Percentiles rank a stretch among this genome's conserved stretches.
These are phyloP conservation scores for Apis dorsata DNA, from an alignment of 1,140 invertebrate genomes.

Conservation along the genomic window DNA sequence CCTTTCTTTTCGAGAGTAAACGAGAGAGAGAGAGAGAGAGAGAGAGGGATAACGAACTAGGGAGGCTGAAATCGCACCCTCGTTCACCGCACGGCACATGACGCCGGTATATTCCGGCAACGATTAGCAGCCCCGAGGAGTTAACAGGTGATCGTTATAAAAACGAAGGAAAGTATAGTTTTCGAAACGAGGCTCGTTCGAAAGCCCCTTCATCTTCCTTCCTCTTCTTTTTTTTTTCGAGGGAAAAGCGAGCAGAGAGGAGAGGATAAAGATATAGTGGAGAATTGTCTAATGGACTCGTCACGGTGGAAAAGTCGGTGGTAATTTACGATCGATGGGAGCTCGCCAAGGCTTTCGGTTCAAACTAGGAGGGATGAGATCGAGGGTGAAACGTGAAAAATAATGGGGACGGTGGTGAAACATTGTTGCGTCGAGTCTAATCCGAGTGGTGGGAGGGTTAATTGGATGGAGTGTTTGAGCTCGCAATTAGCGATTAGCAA, in stretches of 20 bases:
- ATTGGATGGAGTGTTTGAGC: constrained; percentile 77
- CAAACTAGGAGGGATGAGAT: not conserved
- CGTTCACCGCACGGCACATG: constrained; percentile 65
- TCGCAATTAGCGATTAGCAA: constrained; percentile 79
- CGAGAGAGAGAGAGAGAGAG: not conserved
- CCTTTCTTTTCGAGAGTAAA: not conserved
- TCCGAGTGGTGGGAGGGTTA: constrained; percentile 62
- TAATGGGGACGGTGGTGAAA: not conserved
- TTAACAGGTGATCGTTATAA: constrained; percentile 57
- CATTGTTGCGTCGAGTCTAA: not conserved
- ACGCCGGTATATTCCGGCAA: constrained; percentile 56
- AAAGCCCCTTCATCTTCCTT: not conserved
- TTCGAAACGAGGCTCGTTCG: not conserved
- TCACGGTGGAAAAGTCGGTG: constrained; percentile 5
- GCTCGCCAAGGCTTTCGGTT: not conserved
- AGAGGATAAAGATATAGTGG: not conserved
- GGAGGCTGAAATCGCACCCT: constrained; percentile 39
- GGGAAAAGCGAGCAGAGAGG: not conserved
- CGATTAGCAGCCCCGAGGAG: constrained; percentile 42
- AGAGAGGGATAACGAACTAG: not conserved
- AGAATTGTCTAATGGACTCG: constrained; percentile 13
- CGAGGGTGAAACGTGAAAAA: not conserved
- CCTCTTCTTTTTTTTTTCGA: too few species aligned
- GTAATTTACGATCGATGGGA: not conserved
- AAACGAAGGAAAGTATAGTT: not conserved